These are phyloP conservation scores for Gila robusta DNA, from an alignment of 2,797 vertebrate genomes.

Conservation along the genomic window DNA sequence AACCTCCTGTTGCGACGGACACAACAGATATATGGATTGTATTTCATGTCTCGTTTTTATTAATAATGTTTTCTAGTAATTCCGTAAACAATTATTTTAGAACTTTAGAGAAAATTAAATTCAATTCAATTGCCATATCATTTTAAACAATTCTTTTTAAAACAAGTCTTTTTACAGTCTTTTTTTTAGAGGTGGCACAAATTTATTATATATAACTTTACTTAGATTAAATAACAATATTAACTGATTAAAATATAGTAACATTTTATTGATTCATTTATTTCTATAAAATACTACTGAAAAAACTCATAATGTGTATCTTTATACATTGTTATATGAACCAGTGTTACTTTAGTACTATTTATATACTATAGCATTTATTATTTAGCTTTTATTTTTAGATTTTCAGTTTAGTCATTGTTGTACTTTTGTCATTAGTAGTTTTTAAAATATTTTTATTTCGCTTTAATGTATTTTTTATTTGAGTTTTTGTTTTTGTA, in stretches of 20 bases:
- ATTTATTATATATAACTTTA: background rate
- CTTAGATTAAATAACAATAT: background rate
- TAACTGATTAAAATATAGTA: background rate
- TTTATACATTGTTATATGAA: background rate
- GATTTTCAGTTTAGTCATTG: background rate
- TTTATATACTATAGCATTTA: too few relatives aligned
- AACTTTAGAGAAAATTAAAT: background rate
- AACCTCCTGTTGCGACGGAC: too few relatives aligned
- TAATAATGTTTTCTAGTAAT: background rate
- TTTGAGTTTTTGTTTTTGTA: background rate
- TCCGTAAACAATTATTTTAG: background rate
- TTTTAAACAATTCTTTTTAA: background rate
- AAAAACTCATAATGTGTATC: background rate
- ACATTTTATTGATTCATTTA: background rate
- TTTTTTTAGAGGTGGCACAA: background rate
- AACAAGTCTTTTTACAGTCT: too few relatives aligned
- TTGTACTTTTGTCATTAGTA: background rate
- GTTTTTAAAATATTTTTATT: background rate
- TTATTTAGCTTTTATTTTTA: too few relatives aligned
- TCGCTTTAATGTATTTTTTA: background rate
- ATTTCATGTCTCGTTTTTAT: too few relatives aligned
- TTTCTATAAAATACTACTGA: background rate
- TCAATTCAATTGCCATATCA: background rate
- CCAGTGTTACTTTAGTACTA: too few relatives aligned
- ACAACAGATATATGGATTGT: too few relatives aligned